Evolutionary conservation across 2,888 invertebrate species (phyloP), one percentile per base, ranked within the genome.

Genomic region (Stenurella melanura): DNA sequence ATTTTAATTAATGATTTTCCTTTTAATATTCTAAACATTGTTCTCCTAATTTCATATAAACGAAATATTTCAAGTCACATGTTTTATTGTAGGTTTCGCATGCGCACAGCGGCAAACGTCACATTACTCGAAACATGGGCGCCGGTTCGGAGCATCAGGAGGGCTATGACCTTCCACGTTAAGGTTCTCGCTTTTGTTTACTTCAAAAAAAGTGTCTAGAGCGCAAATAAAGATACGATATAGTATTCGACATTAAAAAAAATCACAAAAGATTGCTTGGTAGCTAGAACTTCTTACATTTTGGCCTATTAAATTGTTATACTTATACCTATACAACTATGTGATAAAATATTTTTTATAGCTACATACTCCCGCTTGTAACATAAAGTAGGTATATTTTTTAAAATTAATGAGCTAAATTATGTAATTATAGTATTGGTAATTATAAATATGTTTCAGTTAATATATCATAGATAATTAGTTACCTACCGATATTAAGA

Each of bases 51-150:
- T 79, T 74, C 74, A 57, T 75, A 72, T 75, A 71, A 76, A 71
- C 73, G 26, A 76, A 78, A 76, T 75, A 77, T 68, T 72, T 74
- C 72, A 80, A 82, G 85, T 86, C 86, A 86, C 86, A 86, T 86
- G 86, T 85, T 85, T 84, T 80, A 77, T 73, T 77, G 76, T 73
- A 74, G 74, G 79, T 75, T 73, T 76, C 80, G 82, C 82, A 78
- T 79, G 82, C 82, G 84, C 85, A 78, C 75, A 50, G 72, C 70
- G 66, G 71, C 66, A 74, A 74, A 80, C 71, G 76, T 78, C 73
- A 78, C 78, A 76, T 79, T 77, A 75, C 73, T 75, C 69, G 63
- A 66, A 61, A 60, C 76, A 78, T 78, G 60, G 78, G 76, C 78
- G 73, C 71, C 60, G 68, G 50, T 30, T 15, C 34, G 30, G 30